These are phyloP conservation scores for Rhinolophus ferrumequinum DNA, from an alignment of 2,113 vertebrate genomes.

Conservation along the genomic window DNA sequence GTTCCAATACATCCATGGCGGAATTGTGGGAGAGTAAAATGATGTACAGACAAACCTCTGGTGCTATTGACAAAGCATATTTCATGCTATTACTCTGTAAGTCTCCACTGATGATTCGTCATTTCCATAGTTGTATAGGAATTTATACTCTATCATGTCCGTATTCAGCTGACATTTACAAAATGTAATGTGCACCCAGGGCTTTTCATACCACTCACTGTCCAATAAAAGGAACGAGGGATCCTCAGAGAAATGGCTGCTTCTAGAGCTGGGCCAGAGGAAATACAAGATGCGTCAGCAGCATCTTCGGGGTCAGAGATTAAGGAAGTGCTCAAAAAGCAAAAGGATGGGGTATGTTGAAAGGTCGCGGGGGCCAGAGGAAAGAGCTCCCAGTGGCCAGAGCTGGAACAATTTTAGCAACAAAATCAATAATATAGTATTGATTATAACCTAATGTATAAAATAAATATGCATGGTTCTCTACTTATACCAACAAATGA, in stretches of 20 bases:
- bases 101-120: not conserved
- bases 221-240: not conserved
- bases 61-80: not conserved
- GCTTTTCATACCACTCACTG: not conserved
- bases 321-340: not conserved
- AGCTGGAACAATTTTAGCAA: not conserved
- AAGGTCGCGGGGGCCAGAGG: too few species aligned
- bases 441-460: not conserved
- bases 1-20: not conserved
- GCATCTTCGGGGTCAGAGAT: not conserved
- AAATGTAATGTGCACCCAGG: not conserved
- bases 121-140: not conserved
- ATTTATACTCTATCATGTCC: not conserved
- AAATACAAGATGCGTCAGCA: not conserved
- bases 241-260: not conserved
- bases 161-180: not conserved
- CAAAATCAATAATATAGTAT: not conserved
- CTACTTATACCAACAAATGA: not conserved
- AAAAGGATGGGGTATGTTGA: not conserved
- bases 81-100: not conserved
- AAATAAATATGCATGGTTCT: not conserved
- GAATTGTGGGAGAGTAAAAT: not conserved
- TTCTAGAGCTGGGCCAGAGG: not conserved
- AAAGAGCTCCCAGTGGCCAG: not conserved
- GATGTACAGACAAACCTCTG: not conserved